phyloP scores from a whole-genome alignment of 2,888 invertebrate genomes.

The Sesia apiformis region DNA sequence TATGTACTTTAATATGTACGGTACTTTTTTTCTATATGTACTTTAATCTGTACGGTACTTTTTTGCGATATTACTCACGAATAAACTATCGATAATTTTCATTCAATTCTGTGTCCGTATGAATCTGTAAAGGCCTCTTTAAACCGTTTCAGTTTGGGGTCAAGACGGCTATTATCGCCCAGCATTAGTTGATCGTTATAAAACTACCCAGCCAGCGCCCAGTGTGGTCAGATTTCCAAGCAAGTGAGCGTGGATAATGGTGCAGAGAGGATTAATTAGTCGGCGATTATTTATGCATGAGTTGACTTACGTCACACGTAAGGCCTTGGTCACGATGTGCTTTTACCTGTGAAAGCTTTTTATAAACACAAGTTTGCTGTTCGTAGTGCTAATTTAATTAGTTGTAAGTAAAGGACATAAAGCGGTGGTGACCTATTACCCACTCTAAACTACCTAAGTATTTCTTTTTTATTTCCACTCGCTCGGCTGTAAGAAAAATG shows the following conservation, averaged over 20 bases:
- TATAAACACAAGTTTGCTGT: too few relatives aligned
- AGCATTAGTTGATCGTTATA: background rate
- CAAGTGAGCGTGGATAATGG: conserved; percentile 12
- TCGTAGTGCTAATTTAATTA: too few relatives aligned
- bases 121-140: background rate
- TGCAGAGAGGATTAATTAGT: conserved; percentile 13
- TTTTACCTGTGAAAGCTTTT: background rate
- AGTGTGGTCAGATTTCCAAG: conserved; percentile 11
- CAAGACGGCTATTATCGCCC: background rate
- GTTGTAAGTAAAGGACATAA: too few relatives aligned
- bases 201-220: conserved; percentile 6
- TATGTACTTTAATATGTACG: too few relatives aligned
- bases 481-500: too few relatives aligned
- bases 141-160: background rate
- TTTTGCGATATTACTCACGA: too few relatives aligned
- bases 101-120: background rate
- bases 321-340: background rate
- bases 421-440: too few relatives aligned
- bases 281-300: conserved; percentile 6
- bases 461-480: too few relatives aligned
- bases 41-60: too few relatives aligned
- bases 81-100: too few relatives aligned
- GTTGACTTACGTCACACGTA: conserved; percentile 4
- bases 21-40: too few relatives aligned
- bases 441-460: too few relatives aligned